Base-by-base conservation (phyloP, 2,888 invertebrate species). In the Flexamia atlantica region DNA sequence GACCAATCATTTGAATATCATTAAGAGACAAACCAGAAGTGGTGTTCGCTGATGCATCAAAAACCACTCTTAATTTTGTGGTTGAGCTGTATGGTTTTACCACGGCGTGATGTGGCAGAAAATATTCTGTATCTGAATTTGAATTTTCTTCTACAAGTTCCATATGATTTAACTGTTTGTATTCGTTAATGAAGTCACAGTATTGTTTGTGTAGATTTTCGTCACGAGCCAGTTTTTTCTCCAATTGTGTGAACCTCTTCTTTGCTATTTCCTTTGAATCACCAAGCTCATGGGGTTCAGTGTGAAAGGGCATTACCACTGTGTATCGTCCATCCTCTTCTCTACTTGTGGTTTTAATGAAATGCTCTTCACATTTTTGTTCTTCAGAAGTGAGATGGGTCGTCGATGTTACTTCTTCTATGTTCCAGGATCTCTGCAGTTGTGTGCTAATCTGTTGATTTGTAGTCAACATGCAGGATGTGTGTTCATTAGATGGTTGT, bases 51-150 rank as follows among this genome's bases (percentile, higher is more conserved):
- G 80, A 80, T 2, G 57, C 80, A 17, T 80, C 60, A 36, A 80
- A 80, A 14, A 80, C 80, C 0, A 80, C 80, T n/a, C 80, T 53
- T 57, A 80, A 28, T 32, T 80, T 80, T 17, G 80, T 80, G 0
- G 80, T 80, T 57, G 80, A 28, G 17, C 80, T 80, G 12, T 50
- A 57, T 57, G n/a, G 0, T 36, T 80, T 80, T 3, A 80, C 0
- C 0, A 57, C 60, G 1, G 80, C 10, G 60, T 80, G 80, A 28
- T 60, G 60, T 32, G 80, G 60, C 2, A 57, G 36, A 17, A 12
- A 80, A 50, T 80, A 80, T n/a, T 60, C 80, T 7, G 80, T 30
- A 32, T 46, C 46, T 9, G 36, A 36, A 36, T 46, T 46, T n/a
- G n/a, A n/a, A n/a, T n/a, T n/a, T n/a, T n/a, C n/a, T n/a, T n/a